Evolutionary conservation across 2,113 vertebrate genomes (phyloP).

Genomic region (Lutjanus erythropterus): DNA sequence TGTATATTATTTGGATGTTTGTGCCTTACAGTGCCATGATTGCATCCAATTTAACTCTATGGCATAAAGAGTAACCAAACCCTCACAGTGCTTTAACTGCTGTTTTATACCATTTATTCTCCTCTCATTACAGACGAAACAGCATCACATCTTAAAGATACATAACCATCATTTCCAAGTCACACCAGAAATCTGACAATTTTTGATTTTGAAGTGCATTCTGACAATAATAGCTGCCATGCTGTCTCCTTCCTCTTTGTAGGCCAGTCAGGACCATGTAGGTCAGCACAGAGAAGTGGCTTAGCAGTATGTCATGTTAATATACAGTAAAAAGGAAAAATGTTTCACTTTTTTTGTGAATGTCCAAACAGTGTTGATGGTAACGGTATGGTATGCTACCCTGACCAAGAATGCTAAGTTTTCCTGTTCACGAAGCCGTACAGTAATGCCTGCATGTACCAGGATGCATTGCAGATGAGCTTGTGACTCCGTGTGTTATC

Average conservation of each 20-base stretch:
- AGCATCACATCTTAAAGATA: constrained; percentile 30
- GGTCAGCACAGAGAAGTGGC: constrained; percentile 63
- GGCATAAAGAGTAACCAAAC: constrained; percentile 33
- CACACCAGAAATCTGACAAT: constrained; percentile 62
- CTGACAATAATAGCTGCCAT: constrained; percentile 51
- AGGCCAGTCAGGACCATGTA: constrained; percentile 64
- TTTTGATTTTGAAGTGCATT: constrained; percentile 72
- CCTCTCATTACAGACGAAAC: constrained; percentile 28
- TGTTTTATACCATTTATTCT: constrained; percentile 47
- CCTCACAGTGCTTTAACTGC: constrained; percentile 55
- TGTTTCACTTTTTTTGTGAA: too few species aligned
- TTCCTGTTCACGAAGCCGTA: too few species aligned
- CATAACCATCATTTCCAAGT: constrained; percentile 7
- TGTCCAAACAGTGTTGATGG: too few species aligned
- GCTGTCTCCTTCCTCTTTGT: constrained; percentile 51
- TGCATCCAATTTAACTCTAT: constrained; percentile 40
- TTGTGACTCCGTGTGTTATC: too few species aligned
- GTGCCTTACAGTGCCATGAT: constrained; percentile 34
- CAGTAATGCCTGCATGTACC: too few species aligned
- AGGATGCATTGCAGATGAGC: too few species aligned
- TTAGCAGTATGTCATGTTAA: constrained; percentile 47
- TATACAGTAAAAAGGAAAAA: too few species aligned
- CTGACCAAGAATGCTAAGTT: too few species aligned
- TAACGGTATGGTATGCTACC: too few species aligned
- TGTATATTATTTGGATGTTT: constrained; percentile 24